phyloP scores from a whole-genome alignment of 2,113 vertebrate species.

The Sakesphorus luctuosus region DNA sequence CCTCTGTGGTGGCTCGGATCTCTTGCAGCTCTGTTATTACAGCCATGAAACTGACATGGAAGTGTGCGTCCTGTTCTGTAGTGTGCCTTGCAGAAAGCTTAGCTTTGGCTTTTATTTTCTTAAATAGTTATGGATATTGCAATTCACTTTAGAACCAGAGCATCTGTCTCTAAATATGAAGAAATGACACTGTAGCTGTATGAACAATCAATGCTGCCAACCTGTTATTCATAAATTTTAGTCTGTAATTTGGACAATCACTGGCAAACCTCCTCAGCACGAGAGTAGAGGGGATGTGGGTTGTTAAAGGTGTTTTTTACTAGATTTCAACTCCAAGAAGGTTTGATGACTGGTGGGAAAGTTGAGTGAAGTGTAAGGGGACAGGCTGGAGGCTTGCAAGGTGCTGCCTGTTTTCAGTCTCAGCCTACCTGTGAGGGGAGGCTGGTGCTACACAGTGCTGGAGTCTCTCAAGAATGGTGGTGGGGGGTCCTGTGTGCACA shows the following conservation, averaged over 20 bases:
- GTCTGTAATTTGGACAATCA: background rate
- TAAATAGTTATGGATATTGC: background rate
- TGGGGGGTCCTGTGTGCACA: rapidly evolving
- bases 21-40: background rate
- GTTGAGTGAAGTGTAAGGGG: background rate
- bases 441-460: background rate
- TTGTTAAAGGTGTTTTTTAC: background rate
- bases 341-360: background rate
- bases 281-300: background rate
- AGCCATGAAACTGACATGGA: background rate
- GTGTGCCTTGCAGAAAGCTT: background rate
- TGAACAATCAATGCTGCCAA: background rate
- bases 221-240: background rate
- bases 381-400: background rate
- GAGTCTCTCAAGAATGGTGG: background rate
- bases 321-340: background rate
- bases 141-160: background rate
- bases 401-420: background rate
- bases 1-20: background rate
- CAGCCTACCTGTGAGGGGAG: background rate
- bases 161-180: background rate
- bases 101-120: background rate
- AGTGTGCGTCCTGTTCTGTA: background rate
- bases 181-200: background rate
- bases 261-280: background rate